Percentiles rank a stretch among this genome's conserved stretches.
Evolutionary conservation across 2,113 vertebrate species (phyloP).

Genomic region (Channa maculata): DNA sequence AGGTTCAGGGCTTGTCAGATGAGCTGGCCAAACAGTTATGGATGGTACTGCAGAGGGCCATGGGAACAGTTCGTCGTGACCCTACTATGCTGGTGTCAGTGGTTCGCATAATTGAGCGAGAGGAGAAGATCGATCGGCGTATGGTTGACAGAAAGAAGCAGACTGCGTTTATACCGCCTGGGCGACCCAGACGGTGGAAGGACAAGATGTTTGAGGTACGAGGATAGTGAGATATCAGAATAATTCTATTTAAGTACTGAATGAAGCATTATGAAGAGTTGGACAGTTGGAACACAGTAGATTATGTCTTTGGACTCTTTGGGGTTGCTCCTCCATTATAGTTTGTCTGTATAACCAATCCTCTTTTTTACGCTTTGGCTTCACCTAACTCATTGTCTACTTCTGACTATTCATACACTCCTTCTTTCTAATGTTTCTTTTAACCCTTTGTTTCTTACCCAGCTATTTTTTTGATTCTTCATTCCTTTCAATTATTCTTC

Average conservation of each 20-base stretch:
- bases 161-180: constrained; percentile 93
- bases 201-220: constrained; percentile 90
- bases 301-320: too few species aligned
- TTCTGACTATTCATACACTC: too few species aligned
- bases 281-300: too few species aligned
- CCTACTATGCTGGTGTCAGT: constrained; percentile 96
- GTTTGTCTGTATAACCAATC: too few species aligned
- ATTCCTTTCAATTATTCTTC: too few species aligned
- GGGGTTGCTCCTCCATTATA: too few species aligned
- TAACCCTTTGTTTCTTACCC: not conserved
- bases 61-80: constrained; percentile 93
- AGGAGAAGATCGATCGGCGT: constrained; percentile 93
- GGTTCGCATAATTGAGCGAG: constrained; percentile 96
- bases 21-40: constrained; percentile 96
- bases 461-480: too few species aligned
- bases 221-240: not conserved
- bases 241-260: not conserved
- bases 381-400: too few species aligned
- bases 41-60: constrained; percentile 94
- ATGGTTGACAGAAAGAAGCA: constrained; percentile 95
- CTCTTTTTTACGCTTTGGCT: too few species aligned
- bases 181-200: constrained; percentile 95
- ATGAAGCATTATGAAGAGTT: too few species aligned
- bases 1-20: constrained; percentile 92
- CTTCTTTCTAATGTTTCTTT: not conserved